These are phyloP conservation scores for cattle (Bos taurus) DNA, from an alignment of 2,113 vertebrate genomes.

Conservation along the genomic window ARS-UCD2.0 NC_037344.1:14956001-14956500, in stretches of 20 bases:
- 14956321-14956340: background rate
- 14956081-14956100: background rate
- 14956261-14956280: background rate
- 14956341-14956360: background rate
- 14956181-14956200: background rate
- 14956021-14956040: slow-evolving; percentile 1
- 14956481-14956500: background rate
- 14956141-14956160: background rate
- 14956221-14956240: background rate
- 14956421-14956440: background rate
- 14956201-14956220: background rate
- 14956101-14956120: background rate
- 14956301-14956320: background rate
- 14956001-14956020: background rate
- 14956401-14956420: background rate
- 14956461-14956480: background rate
- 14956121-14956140: background rate
- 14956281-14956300: background rate
- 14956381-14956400: background rate
- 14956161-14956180: too few species aligned
- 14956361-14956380: background rate
- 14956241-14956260: background rate
- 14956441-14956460: background rate
- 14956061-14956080: background rate
- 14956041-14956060: slow-evolving; percentile 39